Evolutionary conservation across 1,140 invertebrate species (phyloP).

Genomic region (Galendromus occidentalis): DNA sequence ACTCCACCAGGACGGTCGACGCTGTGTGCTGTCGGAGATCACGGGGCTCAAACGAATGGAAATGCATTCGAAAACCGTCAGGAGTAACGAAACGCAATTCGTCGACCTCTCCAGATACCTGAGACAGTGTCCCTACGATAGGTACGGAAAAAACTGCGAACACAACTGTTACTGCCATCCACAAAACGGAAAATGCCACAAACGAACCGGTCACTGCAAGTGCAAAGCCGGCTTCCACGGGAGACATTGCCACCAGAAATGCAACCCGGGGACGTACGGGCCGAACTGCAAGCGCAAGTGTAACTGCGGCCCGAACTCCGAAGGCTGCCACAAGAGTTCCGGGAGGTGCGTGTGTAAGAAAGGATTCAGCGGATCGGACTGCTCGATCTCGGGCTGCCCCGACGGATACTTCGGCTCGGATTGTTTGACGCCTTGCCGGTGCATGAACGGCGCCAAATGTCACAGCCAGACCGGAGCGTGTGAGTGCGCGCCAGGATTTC

Average conservation of each 20-base stretch:
- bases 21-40: slow-evolving; percentile 15
- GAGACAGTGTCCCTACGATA: slow-evolving; percentile 1
- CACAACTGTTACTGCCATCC: slow-evolving; percentile 5
- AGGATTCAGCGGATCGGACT: slow-evolving; percentile 15
- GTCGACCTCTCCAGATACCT: not conserved
- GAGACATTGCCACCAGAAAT: not conserved
- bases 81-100: not conserved
- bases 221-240: slow-evolving; percentile 3
- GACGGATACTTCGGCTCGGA: slow-evolving; percentile 1
- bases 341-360: slow-evolving; percentile 17
- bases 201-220: not conserved
- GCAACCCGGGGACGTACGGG: not conserved
- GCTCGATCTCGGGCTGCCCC: slow-evolving; percentile 3
- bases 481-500: not conserved
- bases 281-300: not conserved
- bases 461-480: not conserved
- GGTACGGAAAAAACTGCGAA: not conserved
- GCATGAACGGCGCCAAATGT: not conserved
- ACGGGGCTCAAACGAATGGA: slow-evolving; percentile 12
- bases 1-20: slow-evolving; percentile 16
- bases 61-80: not conserved
- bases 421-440: not conserved
- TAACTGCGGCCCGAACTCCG: not conserved
- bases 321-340: not conserved
- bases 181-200: not conserved